Conservation (phyloP, 2,888 invertebrate genomes). For the Trichogramma evanescens region DNA sequence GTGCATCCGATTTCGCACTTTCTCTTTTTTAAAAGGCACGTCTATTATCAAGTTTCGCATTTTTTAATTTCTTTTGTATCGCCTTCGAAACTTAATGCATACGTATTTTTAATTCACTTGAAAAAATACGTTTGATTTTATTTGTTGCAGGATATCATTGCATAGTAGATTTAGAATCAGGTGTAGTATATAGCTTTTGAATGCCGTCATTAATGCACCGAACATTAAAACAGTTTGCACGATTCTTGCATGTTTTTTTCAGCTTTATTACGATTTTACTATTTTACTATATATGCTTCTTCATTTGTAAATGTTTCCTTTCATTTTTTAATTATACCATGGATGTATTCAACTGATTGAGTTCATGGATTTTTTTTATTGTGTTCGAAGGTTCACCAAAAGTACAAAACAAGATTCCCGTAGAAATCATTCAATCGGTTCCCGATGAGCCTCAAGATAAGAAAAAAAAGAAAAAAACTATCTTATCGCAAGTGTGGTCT, state of each 20-base stretch:
- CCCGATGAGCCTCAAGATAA: constrained; percentile 44
- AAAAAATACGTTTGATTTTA: neutral
- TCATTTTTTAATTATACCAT: neutral
- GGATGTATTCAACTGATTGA: neutral
- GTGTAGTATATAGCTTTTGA: neutral
- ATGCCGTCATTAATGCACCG: neutral
- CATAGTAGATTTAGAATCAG: neutral
- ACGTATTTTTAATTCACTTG: neutral
- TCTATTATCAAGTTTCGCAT: too few relatives aligned
- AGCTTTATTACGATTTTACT: too few relatives aligned
- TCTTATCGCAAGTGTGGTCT: constrained; percentile 62
- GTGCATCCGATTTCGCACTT: neutral
- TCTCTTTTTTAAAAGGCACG: neutral
- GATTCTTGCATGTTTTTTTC: too few relatives aligned
- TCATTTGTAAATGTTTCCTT: too few relatives aligned
- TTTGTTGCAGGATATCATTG: neutral
- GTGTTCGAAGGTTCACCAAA: constrained; percentile 16
- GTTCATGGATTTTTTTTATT: neutral
- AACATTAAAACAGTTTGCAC: neutral
- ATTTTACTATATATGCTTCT: too few relatives aligned
- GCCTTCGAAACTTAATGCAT: neutral
- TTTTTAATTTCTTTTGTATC: neutral
- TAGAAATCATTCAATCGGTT: constrained; percentile 21
- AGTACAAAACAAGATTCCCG: constrained; percentile 9
- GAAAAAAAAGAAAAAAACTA: constrained; percentile 60